Percentiles rank a stretch among this genome's conserved stretches.
Evolutionary conservation across 1,140 invertebrate genomes (phyloP).

Genomic region (Oedothorax gibbosus): DNA sequence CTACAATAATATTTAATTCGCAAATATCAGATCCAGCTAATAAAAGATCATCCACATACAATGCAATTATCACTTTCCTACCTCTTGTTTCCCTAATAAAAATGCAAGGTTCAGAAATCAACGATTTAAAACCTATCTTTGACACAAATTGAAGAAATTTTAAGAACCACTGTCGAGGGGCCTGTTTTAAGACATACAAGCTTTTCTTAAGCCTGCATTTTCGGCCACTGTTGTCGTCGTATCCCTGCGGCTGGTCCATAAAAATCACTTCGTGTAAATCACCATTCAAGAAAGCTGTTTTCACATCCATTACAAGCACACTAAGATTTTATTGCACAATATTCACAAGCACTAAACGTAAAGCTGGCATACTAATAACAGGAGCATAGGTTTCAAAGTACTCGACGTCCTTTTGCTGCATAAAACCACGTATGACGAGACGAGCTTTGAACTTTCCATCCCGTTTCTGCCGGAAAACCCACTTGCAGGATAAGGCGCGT

Average conservation of each 20-base stretch:
- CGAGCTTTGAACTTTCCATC: constrained; percentile 67
- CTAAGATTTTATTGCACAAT: constrained; percentile 65
- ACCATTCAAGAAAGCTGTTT: constrained; percentile 69
- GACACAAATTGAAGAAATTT: constrained; percentile 43
- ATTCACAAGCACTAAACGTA: constrained; percentile 67
- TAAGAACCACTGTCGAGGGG: constrained; percentile 67
- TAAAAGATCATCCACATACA: constrained; percentile 48
- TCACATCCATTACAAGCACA: constrained; percentile 69
- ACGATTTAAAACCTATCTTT: no score
- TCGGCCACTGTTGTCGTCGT: not conserved
- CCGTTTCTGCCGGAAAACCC: constrained; percentile 39
- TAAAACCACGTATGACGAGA: constrained; percentile 67
- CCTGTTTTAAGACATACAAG: constrained; percentile 67
- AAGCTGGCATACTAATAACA: constrained; percentile 35
- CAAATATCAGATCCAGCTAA: not conserved
- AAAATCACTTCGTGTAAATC: constrained; percentile 68
- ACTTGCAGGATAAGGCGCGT: not conserved
- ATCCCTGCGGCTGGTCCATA: constrained; percentile 67
- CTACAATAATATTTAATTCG: not conserved
- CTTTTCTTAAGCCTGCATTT: constrained; percentile 65
- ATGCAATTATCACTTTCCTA: no score
- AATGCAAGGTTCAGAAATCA: no score
- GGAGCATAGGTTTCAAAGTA: no score
- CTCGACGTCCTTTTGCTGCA: constrained; percentile 31
- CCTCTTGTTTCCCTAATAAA: no score